These are phyloP conservation scores for Hipparchia sbordonii DNA, from an alignment of 2,888 invertebrate genomes.

Conservation along the genomic window DNA sequence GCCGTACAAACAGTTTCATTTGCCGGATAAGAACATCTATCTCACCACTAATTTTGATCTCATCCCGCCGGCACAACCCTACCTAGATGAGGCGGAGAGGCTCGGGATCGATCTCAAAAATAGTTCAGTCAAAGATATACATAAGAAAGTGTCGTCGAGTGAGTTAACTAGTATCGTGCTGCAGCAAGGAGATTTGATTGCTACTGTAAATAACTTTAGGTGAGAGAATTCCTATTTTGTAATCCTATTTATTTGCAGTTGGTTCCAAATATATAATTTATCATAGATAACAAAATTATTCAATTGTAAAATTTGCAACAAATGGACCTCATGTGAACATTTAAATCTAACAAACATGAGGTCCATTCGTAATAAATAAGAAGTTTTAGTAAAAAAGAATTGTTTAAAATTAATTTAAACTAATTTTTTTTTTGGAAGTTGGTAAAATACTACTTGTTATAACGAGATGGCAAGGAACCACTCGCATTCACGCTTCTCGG, in stretches of 20 bases:
- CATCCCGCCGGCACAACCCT: conserved; percentile 67
- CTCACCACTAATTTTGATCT: conserved; percentile 88
- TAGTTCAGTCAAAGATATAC: conserved; percentile 62
- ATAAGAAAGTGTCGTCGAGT: conserved; percentile 52
- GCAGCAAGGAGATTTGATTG: conserved; percentile 62
- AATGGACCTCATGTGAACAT: too few species aligned
- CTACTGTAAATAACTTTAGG: conserved; percentile 74
- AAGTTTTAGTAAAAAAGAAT: too few species aligned
- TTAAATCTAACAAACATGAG: too few species aligned
- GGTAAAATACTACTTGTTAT: too few species aligned
- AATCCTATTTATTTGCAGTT: not conserved
- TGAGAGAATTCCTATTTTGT: conserved; percentile 35
- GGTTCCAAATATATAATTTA: too few species aligned
- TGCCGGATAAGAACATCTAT: conserved; percentile 89
- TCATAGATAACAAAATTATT: too few species aligned
- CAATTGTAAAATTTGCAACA: not conserved
- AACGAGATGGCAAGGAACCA: too few species aligned
- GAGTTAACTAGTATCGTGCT: conserved; percentile 48
- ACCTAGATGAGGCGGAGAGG: conserved; percentile 54
- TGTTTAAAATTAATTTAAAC: too few species aligned
- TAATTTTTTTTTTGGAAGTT: too few species aligned
- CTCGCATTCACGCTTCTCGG: too few species aligned
- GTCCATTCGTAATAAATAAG: too few species aligned
- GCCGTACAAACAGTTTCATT: conserved; percentile 82
- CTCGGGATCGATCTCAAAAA: conserved; percentile 58